Evolutionary conservation across 2,797 vertebrate species (phyloP).

Genomic region (Pipistrellus pygmaeus): DNA sequence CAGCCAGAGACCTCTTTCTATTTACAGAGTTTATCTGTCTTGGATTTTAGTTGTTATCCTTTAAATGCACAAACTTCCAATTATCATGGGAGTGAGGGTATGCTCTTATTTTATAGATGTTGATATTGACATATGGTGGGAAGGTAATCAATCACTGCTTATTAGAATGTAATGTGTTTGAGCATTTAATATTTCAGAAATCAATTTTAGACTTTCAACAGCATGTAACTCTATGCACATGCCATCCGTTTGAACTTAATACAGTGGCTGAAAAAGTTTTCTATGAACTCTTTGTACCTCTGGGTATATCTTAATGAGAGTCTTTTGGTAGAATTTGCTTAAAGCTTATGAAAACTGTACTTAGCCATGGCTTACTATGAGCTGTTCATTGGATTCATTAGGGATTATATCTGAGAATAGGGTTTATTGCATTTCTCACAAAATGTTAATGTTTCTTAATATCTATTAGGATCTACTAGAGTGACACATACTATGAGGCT

Average conservation of each 20-base stretch:
- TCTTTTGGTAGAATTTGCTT: constrained; percentile 38
- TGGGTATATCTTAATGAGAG: background rate
- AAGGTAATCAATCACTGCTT: background rate
- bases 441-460: constrained; percentile 32
- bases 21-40: background rate
- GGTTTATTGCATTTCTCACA: constrained; percentile 30
- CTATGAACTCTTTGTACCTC: constrained; percentile 44
- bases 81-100: background rate
- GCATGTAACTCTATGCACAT: background rate
- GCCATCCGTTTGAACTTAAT: background rate
- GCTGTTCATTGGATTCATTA: constrained; percentile 41
- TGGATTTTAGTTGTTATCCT: background rate
- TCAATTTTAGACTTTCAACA: constrained; percentile 52
- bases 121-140: constrained; percentile 24
- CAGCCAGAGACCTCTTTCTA: background rate
- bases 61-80: background rate
- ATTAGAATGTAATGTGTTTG: constrained; percentile 44
- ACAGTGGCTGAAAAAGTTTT: constrained; percentile 32
- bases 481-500: background rate
- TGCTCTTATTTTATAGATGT: constrained; percentile 47
- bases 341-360: constrained; percentile 46
- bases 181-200: constrained; percentile 49
- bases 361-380: constrained; percentile 34
- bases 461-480: background rate
- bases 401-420: constrained; percentile 7